Conservation (phyloP, 2,888 invertebrate genomes). For the Diaprepes abbreviatus region DNA sequence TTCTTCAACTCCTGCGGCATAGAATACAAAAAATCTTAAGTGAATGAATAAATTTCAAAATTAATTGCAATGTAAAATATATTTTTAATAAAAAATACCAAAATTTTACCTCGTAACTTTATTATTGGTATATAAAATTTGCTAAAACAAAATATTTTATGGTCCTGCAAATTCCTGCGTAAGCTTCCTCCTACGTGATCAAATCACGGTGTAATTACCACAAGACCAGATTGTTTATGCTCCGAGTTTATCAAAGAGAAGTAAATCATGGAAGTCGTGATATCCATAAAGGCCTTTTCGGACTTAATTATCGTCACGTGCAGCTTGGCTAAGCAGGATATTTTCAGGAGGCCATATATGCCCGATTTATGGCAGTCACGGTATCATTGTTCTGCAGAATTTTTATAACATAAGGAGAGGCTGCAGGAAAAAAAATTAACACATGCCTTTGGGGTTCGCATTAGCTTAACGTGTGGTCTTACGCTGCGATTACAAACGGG, state of each 20-base stretch:
- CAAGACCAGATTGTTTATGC: constrained; percentile 63
- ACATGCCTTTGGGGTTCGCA: constrained; percentile 49
- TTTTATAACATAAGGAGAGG: constrained; percentile 52
- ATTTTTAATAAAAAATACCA: no score
- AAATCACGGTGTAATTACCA: constrained; percentile 58
- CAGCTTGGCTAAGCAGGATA: constrained; percentile 61
- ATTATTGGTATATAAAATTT: no score
- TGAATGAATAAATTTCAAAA: no score
- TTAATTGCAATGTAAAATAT: no score
- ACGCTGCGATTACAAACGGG: not conserved
- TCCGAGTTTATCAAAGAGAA: constrained; percentile 65
- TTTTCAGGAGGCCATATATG: constrained; percentile 61
- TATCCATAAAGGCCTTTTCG: constrained; percentile 65
- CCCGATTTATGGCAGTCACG: constrained; percentile 63
- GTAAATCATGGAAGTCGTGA: constrained; percentile 67
- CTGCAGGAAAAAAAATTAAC: constrained; percentile 54
- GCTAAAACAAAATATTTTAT: not conserved
- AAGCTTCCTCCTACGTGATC: constrained; percentile 55
- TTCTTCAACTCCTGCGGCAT: no score
- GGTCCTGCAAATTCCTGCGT: constrained; percentile 35
- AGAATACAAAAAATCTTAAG: no score
- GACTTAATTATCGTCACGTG: constrained; percentile 67
- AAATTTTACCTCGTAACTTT: no score
- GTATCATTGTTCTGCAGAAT: constrained; percentile 60
- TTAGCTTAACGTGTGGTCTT: constrained; percentile 56